Evolutionary conservation across 1,140 invertebrate species (phyloP).

Genomic region (Drosophila albomicans): DNA sequence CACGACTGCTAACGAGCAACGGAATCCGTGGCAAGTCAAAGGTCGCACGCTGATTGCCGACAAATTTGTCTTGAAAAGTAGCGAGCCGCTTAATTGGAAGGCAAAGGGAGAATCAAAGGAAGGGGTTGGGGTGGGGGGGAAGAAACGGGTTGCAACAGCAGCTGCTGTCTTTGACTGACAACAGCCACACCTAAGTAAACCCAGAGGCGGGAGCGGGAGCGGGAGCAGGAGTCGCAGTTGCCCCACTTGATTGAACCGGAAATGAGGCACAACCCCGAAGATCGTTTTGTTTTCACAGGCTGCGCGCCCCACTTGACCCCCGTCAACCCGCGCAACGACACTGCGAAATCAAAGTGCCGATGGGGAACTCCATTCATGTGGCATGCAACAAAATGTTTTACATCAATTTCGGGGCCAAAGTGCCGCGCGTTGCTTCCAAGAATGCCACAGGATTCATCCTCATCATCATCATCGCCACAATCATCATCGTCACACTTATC

Average conservation of each 20-base stretch:
- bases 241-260: conserved; percentile 75
- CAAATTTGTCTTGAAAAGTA: conserved; percentile 75
- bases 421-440: conserved; percentile 45
- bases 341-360: conserved; percentile 74
- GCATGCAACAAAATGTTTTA: conserved; percentile 69
- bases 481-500: conserved; percentile 59
- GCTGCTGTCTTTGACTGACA: conserved; percentile 78
- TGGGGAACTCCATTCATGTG: conserved; percentile 5
- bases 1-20: conserved; percentile 77
- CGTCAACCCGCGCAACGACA: conserved; percentile 56
- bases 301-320: conserved; percentile 75
- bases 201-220: conserved; percentile 11
- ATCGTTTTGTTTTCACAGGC: conserved; percentile 77
- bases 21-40: conserved; percentile 67
- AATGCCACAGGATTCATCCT: conserved; percentile 24
- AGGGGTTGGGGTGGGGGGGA: not conserved
- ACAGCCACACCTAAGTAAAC: conserved; percentile 77
- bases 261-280: conserved; percentile 62
- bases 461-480: not conserved
- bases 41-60: conserved; percentile 63
- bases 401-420: conserved; percentile 64
- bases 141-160: conserved; percentile 18
- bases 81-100: conserved; percentile 73
- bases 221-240: conserved; percentile 9
- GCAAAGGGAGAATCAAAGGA: not conserved